A percentile compares a stretch with the other conserved stretches of the same genome.
These are phyloP conservation scores for Ochropacha duplaris DNA, from an alignment of 2,888 invertebrate genomes.

Conservation along the genomic window DNA sequence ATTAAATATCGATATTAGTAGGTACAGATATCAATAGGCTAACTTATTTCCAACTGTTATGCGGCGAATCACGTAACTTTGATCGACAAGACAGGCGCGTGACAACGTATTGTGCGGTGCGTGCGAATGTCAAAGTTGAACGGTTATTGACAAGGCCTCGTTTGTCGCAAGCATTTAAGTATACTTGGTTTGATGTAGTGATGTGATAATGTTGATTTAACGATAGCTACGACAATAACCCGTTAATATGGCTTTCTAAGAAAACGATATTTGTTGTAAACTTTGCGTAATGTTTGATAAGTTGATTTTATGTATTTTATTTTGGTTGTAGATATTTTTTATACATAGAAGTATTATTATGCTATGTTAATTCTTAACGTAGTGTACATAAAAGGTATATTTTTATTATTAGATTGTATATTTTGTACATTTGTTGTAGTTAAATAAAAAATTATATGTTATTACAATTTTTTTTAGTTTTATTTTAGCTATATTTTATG, in stretches of 20 bases:
- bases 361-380: no score
- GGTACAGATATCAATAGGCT: constrained; percentile 1
- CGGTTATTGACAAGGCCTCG: constrained; percentile 39
- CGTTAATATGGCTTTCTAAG: not conserved
- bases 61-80: constrained; percentile 27
- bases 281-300: not conserved
- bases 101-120: constrained; percentile 19
- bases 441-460: no score
- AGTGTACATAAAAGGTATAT: no score
- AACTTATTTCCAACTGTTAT: constrained; percentile 23
- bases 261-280: not conserved
- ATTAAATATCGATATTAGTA: constrained; percentile 14
- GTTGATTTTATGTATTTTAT: not conserved
- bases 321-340: not conserved
- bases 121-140: constrained; percentile 56
- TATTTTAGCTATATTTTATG: no score
- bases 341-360: no score
- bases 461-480: no score
- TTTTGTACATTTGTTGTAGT: no score
- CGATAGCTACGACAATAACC: not conserved
- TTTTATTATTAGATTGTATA: no score
- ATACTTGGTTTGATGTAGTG: constrained; percentile 9
- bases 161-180: constrained; percentile 21
- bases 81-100: constrained; percentile 27
- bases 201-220: constrained; percentile 9